phyloP scores from a whole-genome alignment of 2,113 vertebrate genomes.

The Sturnira hondurensis region DNA sequence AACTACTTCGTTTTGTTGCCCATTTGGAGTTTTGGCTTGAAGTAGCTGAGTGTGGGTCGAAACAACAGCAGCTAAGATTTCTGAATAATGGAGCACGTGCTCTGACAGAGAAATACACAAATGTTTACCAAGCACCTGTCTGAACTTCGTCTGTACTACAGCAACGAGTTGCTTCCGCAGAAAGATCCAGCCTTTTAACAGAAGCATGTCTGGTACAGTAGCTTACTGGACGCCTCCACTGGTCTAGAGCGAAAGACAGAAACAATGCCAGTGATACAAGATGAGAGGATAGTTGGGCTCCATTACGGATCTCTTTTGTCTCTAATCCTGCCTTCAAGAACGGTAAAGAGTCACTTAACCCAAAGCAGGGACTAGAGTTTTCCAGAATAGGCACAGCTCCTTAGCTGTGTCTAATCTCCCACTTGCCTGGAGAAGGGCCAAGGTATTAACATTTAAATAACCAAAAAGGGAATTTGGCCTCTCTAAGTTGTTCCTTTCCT shows the following conservation, averaged over 20 bases:
- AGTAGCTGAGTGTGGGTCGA: neutral
- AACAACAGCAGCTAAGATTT: neutral
- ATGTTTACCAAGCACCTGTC: neutral
- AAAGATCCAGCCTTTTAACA: neutral
- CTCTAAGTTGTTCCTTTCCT: slow-evolving; percentile 18
- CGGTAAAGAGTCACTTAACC: slow-evolving; percentile 38
- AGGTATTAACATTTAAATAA: slow-evolving; percentile 67
- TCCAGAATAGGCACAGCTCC: neutral
- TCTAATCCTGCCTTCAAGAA: slow-evolving; percentile 42
- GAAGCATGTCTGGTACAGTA: neutral
- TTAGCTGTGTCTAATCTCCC: slow-evolving; percentile 10
- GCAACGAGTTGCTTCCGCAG: neutral
- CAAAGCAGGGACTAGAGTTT: neutral
- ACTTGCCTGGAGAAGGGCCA: slow-evolving; percentile 45
- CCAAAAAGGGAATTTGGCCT: slow-evolving; percentile 38
- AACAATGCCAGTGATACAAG: neutral
- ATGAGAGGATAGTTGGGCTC: slow-evolving; percentile 28
- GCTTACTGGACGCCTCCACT: neutral
- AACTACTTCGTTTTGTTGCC: slow-evolving; percentile 1
- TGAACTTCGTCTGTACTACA: neutral
- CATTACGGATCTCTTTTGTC: neutral
- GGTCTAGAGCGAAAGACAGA: neutral
- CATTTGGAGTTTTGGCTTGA: neutral
- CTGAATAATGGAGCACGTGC: neutral
- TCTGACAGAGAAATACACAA: neutral